Percentiles rank a stretch among this genome's conserved stretches.
Conservation (phyloP, 2,888 invertebrate species). For the Nephrotoma guestfalica region DNA sequence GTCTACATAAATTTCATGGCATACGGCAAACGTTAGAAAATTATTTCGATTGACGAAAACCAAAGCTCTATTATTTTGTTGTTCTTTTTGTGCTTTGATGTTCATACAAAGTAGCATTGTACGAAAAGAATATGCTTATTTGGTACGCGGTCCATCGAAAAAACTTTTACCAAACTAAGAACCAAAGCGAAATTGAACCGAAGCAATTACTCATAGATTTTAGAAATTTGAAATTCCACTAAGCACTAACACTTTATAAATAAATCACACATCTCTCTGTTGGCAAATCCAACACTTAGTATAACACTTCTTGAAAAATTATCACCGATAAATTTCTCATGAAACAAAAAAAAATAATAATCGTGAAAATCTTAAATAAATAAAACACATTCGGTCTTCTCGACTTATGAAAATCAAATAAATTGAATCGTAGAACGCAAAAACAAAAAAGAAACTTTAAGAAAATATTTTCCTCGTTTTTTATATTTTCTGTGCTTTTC, state of each 20-base stretch:
- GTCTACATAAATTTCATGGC: no score
- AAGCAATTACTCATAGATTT: no score
- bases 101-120: no score
- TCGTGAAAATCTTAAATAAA: neutral
- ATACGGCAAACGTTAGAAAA: no score
- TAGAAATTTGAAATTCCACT: neutral
- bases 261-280: neutral
- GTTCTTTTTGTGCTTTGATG: no score
- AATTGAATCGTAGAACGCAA: neutral
- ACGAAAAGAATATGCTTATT: no score
- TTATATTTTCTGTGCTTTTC: neutral
- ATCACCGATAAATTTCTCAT: neutral
- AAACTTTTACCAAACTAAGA: no score
- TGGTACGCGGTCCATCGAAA: no score
- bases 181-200: no score
- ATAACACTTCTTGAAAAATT: neutral
- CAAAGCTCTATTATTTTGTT: no score
- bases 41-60: no score
- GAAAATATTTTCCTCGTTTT: neutral
- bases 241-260: neutral
- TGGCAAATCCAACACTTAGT: neutral
- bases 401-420: neutral
- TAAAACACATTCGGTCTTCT: neutral
- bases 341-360: neutral
- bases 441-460: neutral